Base-by-base conservation (phyloP, 2,888 invertebrate species). In the Drosophila algonquin region DNA sequence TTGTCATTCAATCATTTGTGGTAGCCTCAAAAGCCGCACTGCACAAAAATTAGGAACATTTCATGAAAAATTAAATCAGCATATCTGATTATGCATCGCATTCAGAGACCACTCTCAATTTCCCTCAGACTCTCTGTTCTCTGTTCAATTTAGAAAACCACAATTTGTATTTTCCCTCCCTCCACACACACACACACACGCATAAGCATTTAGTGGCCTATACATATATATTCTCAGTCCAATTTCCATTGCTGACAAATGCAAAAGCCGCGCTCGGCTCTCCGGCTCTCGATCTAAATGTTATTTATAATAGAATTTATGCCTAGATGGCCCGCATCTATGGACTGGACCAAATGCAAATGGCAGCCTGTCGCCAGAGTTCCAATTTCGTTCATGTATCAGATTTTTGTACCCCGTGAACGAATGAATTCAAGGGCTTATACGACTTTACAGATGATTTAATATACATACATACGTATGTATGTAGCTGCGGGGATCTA, bases 251-350 rank as follows among this genome's bases (percentile, higher is more conserved):
- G 84, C 83, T 84, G 83, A 84, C 87, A 85, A 82, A 82, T 81
- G 87, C 85, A 80, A 85, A 85, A 78, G 65, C 76, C 79, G 74
- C 76, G 68, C 62, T 56, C 44, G 50, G 32, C 55, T 54, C 18
- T 51, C 55, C 8, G 55, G 64, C 51, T 51, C 45, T 51, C 72
- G 71, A 75, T 63, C 68, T 81, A 83, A 83, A 84, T 83, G 87
- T 83, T 84, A 86, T 84, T 84, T 84, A 84, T 84, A 84, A 84
- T 81, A 83, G 81, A 86, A 86, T 84, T 84, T 84, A 83, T 84
- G 83, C 83, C 83, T 83, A 85, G 73, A 73, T 65, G 55, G 67
- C 47, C 51, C 32, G 44, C 52, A 64, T 68, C 52, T 21, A 56
- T 52, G 52, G 30, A 18, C 65, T 63, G 80, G 63, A 57, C 61